Conservation (phyloP, 92 coral and sea anemone species). For the Bergia sp. region DNA sequence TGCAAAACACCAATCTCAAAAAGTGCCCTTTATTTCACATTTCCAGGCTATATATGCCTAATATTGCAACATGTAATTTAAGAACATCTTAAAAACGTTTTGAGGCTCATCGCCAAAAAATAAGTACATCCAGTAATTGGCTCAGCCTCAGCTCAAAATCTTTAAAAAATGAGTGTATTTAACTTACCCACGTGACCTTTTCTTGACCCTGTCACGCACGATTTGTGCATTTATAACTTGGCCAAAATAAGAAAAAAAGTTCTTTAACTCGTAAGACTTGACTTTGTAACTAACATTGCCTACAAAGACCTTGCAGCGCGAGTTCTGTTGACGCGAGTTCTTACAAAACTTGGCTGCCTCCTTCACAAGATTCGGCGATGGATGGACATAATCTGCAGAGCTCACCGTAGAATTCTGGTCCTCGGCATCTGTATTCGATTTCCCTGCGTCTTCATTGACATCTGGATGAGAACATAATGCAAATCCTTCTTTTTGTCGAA, state of each 20-base stretch:
- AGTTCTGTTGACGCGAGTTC: conserved; percentile 58
- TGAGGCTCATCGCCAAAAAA: too few relatives aligned
- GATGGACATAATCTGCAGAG: background rate
- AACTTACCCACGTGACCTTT: conserved; percentile 92
- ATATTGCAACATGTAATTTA: too few relatives aligned
- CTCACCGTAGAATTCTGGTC: background rate
- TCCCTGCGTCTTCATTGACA: background rate
- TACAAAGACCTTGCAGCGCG: conserved; percentile 89
- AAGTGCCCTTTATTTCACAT: too few relatives aligned
- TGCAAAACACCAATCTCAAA: too few relatives aligned
- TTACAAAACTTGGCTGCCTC: conserved; percentile 63
- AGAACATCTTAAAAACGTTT: too few relatives aligned
- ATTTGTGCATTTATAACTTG: conserved; percentile 83
- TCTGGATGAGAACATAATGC: conserved; percentile 31
- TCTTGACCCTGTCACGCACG: conserved; percentile 77
- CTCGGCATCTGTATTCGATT: background rate
- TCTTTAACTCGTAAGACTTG: conserved; percentile 66
- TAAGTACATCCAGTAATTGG: too few relatives aligned
- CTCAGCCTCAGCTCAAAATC: too few relatives aligned
- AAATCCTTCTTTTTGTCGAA: conserved; percentile 44
- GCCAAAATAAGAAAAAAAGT: conserved; percentile 84
- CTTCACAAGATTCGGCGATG: conserved; percentile 33
- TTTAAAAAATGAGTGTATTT: background rate
- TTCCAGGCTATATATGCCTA: too few relatives aligned
- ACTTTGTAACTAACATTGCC: conserved; percentile 91